Evolutionary conservation across 2,888 invertebrate genomes (phyloP).

Genomic region (Orthosia gracilis): DNA sequence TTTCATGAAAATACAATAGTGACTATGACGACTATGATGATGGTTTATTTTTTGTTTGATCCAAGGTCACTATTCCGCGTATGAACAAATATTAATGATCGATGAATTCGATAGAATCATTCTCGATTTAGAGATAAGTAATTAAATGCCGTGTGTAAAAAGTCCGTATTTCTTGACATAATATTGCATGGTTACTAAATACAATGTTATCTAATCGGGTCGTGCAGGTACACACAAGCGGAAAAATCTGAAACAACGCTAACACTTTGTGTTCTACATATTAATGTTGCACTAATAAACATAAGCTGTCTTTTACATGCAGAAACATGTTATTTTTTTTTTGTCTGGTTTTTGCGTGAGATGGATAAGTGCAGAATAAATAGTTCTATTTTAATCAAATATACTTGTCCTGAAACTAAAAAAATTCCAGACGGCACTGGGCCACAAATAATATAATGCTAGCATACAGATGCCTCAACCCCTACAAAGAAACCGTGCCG

Average conservation of each 20-base stretch:
- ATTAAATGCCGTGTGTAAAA: neutral
- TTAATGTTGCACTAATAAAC: neutral
- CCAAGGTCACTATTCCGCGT: neutral
- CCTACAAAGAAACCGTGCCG: no score
- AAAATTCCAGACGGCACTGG: no score
- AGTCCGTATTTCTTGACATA: no score
- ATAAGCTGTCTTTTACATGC: neutral
- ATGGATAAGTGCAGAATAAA: no score
- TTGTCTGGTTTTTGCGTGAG: no score
- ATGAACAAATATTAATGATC: neutral
- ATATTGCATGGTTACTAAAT: slow-evolving; percentile 4
- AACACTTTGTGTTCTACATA: neutral
- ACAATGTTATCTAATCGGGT: slow-evolving; percentile 30
- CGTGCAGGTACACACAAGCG: neutral
- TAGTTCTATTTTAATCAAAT: no score
- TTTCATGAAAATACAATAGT: neutral
- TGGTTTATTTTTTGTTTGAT: neutral
- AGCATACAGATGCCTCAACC: no score
- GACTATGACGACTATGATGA: no score
- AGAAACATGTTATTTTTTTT: no score
- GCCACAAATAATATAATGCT: no score
- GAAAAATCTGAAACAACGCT: neutral
- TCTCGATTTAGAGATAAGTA: neutral
- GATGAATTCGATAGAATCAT: neutral
- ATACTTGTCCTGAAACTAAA: no score